Conservation (phyloP, 2,888 invertebrate species). For the Lordiphosa fenestrarum region DNA sequence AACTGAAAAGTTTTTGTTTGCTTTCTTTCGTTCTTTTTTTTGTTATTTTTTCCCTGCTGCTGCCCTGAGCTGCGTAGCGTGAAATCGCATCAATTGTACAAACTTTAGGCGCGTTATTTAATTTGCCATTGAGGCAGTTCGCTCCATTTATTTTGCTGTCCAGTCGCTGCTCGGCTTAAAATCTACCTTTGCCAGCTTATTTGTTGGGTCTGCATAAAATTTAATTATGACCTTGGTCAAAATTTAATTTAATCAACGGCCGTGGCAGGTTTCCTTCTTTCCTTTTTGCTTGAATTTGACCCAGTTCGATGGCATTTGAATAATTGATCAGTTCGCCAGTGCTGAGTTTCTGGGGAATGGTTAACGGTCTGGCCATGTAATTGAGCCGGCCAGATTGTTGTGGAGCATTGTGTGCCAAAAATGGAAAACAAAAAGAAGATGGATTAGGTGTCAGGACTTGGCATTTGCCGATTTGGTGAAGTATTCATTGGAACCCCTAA, state of each 20-base stretch:
- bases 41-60: slow-evolving; percentile 11
- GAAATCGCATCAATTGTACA: slow-evolving; percentile 73
- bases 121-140: slow-evolving; percentile 71
- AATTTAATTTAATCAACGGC: slow-evolving; percentile 62
- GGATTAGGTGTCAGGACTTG: slow-evolving; percentile 21
- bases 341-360: slow-evolving; percentile 11
- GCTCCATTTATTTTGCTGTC: slow-evolving; percentile 60
- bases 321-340: slow-evolving; percentile 61
- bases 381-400: slow-evolving; percentile 35
- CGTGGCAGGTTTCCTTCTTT: slow-evolving; percentile 26
- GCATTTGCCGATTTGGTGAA: background rate
- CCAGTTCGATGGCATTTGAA: slow-evolving; percentile 66
- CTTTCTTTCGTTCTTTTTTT: slow-evolving; percentile 19
- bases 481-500: too few species aligned
- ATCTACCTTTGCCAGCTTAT: slow-evolving; percentile 9
- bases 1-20: slow-evolving; percentile 18
- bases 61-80: slow-evolving; percentile 60
- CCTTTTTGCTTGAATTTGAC: slow-evolving; percentile 58
- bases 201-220: slow-evolving; percentile 49
- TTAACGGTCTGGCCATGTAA: slow-evolving; percentile 16
- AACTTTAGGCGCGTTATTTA: slow-evolving; percentile 74
- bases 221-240: slow-evolving; percentile 65
- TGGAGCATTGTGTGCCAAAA: slow-evolving; percentile 20
- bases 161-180: slow-evolving; percentile 21
- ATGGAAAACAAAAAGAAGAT: slow-evolving; percentile 16